Percentiles rank a stretch among this genome's conserved stretches.
phyloP scores from a whole-genome alignment of 2,888 invertebrate genomes.

The Drosophila cracens region DNA sequence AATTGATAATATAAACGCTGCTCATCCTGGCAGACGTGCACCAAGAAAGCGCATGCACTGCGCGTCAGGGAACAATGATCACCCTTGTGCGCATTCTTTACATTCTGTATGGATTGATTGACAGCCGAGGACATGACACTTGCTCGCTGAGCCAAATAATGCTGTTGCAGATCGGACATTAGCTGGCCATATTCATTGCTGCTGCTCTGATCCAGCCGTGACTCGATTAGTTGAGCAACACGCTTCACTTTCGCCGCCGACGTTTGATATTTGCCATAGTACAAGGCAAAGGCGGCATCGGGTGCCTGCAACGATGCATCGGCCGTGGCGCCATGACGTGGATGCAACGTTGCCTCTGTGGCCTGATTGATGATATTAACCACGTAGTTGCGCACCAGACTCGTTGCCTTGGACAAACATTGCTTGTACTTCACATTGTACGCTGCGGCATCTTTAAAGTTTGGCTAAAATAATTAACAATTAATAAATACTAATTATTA shows the following conservation, averaged over 20 bases:
- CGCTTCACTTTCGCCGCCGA: conserved; percentile 94
- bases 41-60: conserved; percentile 94
- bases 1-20: conserved; percentile 96
- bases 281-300: conserved; percentile 92
- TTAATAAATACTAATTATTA: background rate
- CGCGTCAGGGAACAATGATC: conserved; percentile 94
- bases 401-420: conserved; percentile 92
- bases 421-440: conserved; percentile 94
- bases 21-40: conserved; percentile 98
- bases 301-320: conserved; percentile 80
- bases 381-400: conserved; percentile 92
- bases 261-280: conserved; percentile 97
- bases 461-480: conserved; percentile 86
- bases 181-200: conserved; percentile 91
- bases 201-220: conserved; percentile 89
- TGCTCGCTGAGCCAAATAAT: conserved; percentile 91
- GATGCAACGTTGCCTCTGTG: conserved; percentile 89
- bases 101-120: conserved; percentile 88
- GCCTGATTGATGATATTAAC: conserved; percentile 91
- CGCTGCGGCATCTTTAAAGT: conserved; percentile 93
- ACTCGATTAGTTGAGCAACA: conserved; percentile 93
- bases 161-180: conserved; percentile 92
- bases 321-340: conserved; percentile 58
- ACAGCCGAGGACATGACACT: conserved; percentile 90
- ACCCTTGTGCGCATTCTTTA: conserved; percentile 88